Evolutionary conservation across 1,140 invertebrate genomes (phyloP), one percentile per base, ranked within the genome.

Genomic region (Aphelenchoides besseyi): DNA sequence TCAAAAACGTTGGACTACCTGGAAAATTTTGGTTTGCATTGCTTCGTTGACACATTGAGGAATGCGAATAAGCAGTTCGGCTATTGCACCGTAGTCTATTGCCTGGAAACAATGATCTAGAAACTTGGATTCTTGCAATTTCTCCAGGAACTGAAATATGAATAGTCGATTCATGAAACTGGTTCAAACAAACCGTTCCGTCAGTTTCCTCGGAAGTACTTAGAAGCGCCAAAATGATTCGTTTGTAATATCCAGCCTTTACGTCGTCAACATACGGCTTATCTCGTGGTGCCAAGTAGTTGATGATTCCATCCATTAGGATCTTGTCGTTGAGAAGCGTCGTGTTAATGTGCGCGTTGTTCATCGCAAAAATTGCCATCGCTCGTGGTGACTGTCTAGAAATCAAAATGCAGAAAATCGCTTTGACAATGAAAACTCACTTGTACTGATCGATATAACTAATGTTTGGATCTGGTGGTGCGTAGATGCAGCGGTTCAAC

Each of bases 21-120:
- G 5, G 18, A 59, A 59, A 8, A 59, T 59, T 33, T 18, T 5
- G 5, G 5, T 59, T 33, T 59, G 55, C 5, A 59, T 8, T 8
- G 5, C 32, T 23, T 5, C 18, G 18, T 59, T 33, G 5, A 16
- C 12, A 23, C 55, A 59, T 5, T 59, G 55, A 33, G 55, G 55
- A 33, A 59, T 18, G 5, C 55, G 55, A 33, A 59, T 23, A 33
- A 59, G 5, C 55, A 59, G 18, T 33, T 59, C 55, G 55, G 55
- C 55, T 8, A 59, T 33, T 33, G 55, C 55, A 8, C 55, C 55
- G 55, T 59, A 59, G 5, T 59, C 55, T 23, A 59, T 59, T 33
- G 55, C 5, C 55, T 33, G 5, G 55, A 59, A 59, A 23, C 55
- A 59, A 33, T 59, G 18, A 23, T 59, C 55, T 23, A 59, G 5